Percentiles rank a stretch among this genome's conserved stretches.
Evolutionary conservation across 2,888 invertebrate genomes (phyloP).

Genomic region (Scotopteryx bipunctaria): DNA sequence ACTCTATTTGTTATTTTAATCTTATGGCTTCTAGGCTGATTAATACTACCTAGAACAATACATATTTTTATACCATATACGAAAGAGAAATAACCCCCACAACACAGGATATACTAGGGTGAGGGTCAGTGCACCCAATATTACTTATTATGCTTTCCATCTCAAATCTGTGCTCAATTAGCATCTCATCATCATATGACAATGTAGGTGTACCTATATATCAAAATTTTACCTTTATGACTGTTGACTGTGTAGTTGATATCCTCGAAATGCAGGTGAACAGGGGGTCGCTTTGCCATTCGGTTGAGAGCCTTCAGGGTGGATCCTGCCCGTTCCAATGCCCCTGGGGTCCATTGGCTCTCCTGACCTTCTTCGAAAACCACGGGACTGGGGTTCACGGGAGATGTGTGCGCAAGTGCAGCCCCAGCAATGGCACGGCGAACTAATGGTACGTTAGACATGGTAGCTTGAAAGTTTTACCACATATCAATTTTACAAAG

Average conservation of each 20-base stretch:
- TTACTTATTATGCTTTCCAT: too few relatives aligned
- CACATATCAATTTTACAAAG: constrained; percentile 3
- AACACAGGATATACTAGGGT: too few relatives aligned
- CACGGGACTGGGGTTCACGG: constrained; percentile 47
- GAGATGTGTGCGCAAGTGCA: constrained; percentile 54
- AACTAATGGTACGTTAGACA: constrained; percentile 69
- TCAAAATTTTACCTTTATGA: constrained; percentile 57
- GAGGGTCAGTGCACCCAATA: too few relatives aligned
- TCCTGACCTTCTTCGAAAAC: constrained; percentile 53
- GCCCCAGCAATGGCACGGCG: constrained; percentile 72
- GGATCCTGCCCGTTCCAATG: constrained; percentile 75
- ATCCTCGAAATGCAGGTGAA: constrained; percentile 84
- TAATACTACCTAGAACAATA: too few relatives aligned
- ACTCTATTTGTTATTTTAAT: too few relatives aligned
- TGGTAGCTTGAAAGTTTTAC: constrained; percentile 40
- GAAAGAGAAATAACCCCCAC: too few relatives aligned
- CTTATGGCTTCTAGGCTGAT: too few relatives aligned
- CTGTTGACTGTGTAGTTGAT: constrained; percentile 79
- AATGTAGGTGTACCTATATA: too few relatives aligned
- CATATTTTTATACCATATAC: too few relatives aligned
- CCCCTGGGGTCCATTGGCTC: constrained; percentile 75
- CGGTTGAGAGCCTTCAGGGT: constrained; percentile 79
- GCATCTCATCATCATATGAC: too few relatives aligned
- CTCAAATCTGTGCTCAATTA: too few relatives aligned
- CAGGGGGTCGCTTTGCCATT: constrained; percentile 83